Conservation (phyloP, 1,140 invertebrate species). For the Globodera ellingtonae region DNA sequence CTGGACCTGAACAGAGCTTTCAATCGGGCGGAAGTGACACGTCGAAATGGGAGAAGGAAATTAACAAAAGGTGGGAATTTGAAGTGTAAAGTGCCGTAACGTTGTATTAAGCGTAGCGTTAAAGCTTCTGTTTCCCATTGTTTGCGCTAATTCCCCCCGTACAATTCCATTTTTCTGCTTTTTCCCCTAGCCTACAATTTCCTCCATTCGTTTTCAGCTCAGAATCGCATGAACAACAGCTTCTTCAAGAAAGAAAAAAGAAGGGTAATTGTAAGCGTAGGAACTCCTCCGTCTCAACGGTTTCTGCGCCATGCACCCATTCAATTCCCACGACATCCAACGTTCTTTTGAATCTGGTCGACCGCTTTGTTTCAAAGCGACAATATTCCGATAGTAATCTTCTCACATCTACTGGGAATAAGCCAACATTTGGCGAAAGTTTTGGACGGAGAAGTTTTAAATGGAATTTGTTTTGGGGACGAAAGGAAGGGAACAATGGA, state of each 20-base stretch:
- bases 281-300: background rate
- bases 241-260: background rate
- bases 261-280: background rate
- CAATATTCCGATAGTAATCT: conserved; percentile 26
- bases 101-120: too few species aligned
- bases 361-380: conserved; percentile 7
- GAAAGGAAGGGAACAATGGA: background rate
- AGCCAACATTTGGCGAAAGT: background rate
- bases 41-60: background rate
- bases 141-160: too few species aligned
- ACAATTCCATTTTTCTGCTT: too few species aligned
- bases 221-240: background rate
- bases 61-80: background rate
- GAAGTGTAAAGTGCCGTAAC: too few species aligned
- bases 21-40: background rate
- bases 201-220: background rate
- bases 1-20: background rate
- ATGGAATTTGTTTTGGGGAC: conserved; percentile 26
- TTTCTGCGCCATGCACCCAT: conserved; percentile 8
- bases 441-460: conserved; percentile 9
- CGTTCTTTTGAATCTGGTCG: conserved; percentile 6
- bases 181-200: background rate
- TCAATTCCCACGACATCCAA: conserved; percentile 4
- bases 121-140: too few species aligned
- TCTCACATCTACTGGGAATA: background rate